A percentile compares a stretch with the other conserved stretches of the same genome.
Conservation (phyloP, 1,140 invertebrate genomes). For the Drosophila carrolli region DNA sequence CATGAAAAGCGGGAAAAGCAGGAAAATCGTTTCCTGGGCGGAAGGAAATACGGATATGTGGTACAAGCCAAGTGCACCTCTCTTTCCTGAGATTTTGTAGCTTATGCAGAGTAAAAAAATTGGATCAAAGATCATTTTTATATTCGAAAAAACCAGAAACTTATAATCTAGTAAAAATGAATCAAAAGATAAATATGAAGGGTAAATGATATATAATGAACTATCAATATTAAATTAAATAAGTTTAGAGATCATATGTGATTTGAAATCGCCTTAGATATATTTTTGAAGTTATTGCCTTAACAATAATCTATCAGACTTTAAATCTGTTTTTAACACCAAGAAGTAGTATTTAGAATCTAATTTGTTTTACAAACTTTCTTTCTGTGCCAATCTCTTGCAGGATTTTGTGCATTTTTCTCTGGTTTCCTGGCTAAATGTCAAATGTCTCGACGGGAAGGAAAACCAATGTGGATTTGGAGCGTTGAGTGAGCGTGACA, state of each 20-base stretch:
- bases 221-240: too few species aligned
- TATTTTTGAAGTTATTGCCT: too few species aligned
- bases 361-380: neutral
- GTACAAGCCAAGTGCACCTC: slow-evolving; percentile 15
- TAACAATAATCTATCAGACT: too few species aligned
- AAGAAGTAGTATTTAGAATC: too few species aligned
- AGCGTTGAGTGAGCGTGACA: slow-evolving; percentile 38
- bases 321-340: too few species aligned
- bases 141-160: neutral
- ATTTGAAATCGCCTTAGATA: too few species aligned
- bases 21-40: slow-evolving; percentile 55
- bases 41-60: slow-evolving; percentile 37
- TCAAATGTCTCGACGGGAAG: slow-evolving; percentile 23
- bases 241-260: too few species aligned
- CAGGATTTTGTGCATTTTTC: neutral
- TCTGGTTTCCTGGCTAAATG: slow-evolving; percentile 13
- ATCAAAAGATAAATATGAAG: too few species aligned
- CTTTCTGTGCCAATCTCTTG: neutral
- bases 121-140: neutral
- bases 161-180: too few species aligned
- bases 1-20: slow-evolving; percentile 21
- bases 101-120: neutral
- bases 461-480: slow-evolving; percentile 11
- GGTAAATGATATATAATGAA: neutral
- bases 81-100: neutral